phyloP scores from a whole-genome alignment of 2,113 vertebrate genomes.

The Percina caprodes region DNA sequence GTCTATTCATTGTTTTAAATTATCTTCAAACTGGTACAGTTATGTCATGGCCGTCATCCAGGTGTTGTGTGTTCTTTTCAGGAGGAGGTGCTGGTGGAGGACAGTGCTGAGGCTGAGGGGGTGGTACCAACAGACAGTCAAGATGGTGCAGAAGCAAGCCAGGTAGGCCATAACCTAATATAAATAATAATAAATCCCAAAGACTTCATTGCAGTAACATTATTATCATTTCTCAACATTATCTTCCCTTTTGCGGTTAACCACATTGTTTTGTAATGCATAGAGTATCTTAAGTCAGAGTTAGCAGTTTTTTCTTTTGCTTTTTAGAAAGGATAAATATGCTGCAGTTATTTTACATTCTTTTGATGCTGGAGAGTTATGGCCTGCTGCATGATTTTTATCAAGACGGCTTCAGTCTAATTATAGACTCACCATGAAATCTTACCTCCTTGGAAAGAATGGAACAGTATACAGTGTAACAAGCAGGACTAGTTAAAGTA shows the following conservation, averaged over 20 bases:
- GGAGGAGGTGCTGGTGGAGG: conserved; percentile 92
- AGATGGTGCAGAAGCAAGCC: conserved; percentile 90
- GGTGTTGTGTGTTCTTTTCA: conserved; percentile 58
- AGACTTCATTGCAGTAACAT: background rate
- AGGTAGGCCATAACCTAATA: conserved; percentile 71
- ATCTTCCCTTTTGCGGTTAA: background rate
- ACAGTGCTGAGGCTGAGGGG: conserved; percentile 90
- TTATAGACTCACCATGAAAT: background rate
- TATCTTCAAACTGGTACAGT: fast-evolving
- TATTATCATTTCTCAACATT: background rate
- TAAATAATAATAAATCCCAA: background rate
- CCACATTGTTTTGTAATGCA: background rate
- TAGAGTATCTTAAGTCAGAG: background rate
- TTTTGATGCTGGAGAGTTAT: background rate
- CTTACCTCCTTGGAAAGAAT: background rate
- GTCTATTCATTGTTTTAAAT: background rate
- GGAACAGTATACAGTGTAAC: background rate
- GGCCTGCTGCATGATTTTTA: background rate
- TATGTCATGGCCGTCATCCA: background rate
- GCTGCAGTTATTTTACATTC: background rate
- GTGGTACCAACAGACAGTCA: conserved; percentile 90
- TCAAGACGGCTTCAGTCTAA: too few species aligned
- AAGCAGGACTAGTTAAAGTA: background rate
- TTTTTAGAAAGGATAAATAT: background rate
- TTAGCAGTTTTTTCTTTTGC: background rate